These are phyloP conservation scores for Nomada ruficornis DNA, from an alignment of 2,888 invertebrate genomes.

Conservation along the genomic window DNA sequence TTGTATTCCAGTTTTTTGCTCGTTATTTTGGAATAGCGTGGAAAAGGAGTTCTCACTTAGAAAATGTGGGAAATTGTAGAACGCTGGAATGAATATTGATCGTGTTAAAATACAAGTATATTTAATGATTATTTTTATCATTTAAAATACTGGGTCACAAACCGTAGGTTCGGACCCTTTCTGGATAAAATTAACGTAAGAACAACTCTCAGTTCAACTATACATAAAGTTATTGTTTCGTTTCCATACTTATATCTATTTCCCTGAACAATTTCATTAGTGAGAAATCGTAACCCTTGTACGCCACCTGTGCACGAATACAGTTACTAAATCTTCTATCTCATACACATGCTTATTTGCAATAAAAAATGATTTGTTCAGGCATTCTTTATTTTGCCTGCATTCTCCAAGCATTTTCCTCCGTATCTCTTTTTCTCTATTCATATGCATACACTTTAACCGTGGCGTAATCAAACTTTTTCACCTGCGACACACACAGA, in stretches of 20 bases:
- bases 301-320: slow-evolving; percentile 39
- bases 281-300: slow-evolving; percentile 45
- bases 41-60: too few relatives aligned
- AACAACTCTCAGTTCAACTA: slow-evolving; percentile 74
- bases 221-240: accelerated
- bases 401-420: neutral
- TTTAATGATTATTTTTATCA: neutral
- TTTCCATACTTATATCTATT: slow-evolving; percentile 23
- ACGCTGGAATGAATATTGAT: too few relatives aligned
- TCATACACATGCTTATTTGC: too few relatives aligned
- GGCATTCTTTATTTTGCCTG: neutral
- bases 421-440: too few relatives aligned
- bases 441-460: neutral
- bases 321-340: slow-evolving; percentile 10
- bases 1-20: neutral
- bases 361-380: neutral
- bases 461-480: neutral
- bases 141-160: slow-evolving; percentile 68
- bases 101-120: too few relatives aligned
- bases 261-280: slow-evolving; percentile 1
- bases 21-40: too few relatives aligned
- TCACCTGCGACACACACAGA: neutral
- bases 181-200: slow-evolving; percentile 80
- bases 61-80: too few relatives aligned
- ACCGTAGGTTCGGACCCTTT: slow-evolving; percentile 78